Evolutionary conservation across 2,888 invertebrate species (phyloP).

Genomic region (Trissonchulus latispiculum): DNA sequence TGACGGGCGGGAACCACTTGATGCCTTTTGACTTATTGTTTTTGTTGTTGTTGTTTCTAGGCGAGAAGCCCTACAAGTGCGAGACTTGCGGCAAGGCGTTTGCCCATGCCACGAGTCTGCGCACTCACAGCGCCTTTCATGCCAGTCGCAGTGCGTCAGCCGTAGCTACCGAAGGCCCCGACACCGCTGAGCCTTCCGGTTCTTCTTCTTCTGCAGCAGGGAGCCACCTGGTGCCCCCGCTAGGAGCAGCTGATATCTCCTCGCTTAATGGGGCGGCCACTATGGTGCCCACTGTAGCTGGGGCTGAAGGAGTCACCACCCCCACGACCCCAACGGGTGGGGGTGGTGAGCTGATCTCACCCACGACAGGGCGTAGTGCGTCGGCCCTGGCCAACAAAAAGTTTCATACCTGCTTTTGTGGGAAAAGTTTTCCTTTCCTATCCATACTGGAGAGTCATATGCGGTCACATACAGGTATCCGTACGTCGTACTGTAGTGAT

Average conservation of each 20-base stretch:
- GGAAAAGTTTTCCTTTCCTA: conserved; percentile 37
- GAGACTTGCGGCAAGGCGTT: conserved; percentile 20
- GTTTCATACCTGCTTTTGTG: conserved; percentile 25
- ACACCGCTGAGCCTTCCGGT: too few relatives aligned
- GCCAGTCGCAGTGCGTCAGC: background rate
- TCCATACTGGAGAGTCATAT: conserved; percentile 44
- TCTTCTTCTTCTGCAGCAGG: too few relatives aligned
- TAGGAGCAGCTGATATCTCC: background rate
- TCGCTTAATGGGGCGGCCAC: background rate
- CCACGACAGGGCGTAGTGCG: background rate
- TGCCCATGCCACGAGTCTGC: conserved; percentile 23
- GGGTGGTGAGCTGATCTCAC: background rate
- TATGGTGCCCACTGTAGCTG: background rate
- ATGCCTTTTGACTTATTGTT: too few relatives aligned
- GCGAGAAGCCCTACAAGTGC: conserved; percentile 22
- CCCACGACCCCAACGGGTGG: background rate
- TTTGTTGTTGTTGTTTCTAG: too few relatives aligned
- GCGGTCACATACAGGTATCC: conserved; percentile 43
- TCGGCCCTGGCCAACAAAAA: background rate
- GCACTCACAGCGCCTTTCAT: conserved; percentile 20
- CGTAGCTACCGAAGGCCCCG: too few relatives aligned
- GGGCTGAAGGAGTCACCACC: background rate
- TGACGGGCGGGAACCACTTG: too few relatives aligned
- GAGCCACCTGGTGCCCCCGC: too few relatives aligned
- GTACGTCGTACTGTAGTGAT: too few relatives aligned